Evolutionary conservation across 2,113 vertebrate species (phyloP).

Genomic region (Phocoena phocoena): DNA sequence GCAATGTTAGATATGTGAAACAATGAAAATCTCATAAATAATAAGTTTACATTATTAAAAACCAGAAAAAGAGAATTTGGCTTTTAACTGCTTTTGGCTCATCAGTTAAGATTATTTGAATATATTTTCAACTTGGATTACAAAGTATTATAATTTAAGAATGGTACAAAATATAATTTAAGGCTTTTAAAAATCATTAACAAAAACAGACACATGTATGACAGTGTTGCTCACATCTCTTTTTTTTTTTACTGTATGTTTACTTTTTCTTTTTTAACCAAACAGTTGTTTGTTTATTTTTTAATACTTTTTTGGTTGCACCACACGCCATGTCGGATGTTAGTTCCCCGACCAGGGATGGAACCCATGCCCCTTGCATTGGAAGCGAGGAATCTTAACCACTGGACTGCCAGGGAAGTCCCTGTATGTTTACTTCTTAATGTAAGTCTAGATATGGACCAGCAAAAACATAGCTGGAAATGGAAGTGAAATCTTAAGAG

Average conservation of each 20-base stretch:
- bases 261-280: background rate
- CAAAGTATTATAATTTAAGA: background rate
- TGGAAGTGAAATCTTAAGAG: background rate
- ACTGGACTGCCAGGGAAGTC: too few relatives aligned
- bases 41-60: slow-evolving; percentile 1
- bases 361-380: too few relatives aligned
- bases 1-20: background rate
- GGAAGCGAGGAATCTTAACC: too few relatives aligned
- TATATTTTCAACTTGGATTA: slow-evolving; percentile 19
- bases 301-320: too few relatives aligned
- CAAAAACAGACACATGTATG: background rate
- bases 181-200: slow-evolving; percentile 12
- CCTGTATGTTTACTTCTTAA: background rate
- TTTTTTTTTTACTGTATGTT: background rate
- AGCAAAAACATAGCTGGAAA: background rate
- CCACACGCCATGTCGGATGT: too few relatives aligned
- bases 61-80: background rate
- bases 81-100: slow-evolving; percentile 21
- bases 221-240: background rate
- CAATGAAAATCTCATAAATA: background rate
- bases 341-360: too few relatives aligned
- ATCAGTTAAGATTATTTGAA: background rate
- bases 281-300: too few relatives aligned
- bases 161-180: background rate
- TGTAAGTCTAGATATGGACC: background rate